Evolutionary conservation across 2,888 invertebrate species (phyloP).

Genomic region (Agrotis puta): DNA sequence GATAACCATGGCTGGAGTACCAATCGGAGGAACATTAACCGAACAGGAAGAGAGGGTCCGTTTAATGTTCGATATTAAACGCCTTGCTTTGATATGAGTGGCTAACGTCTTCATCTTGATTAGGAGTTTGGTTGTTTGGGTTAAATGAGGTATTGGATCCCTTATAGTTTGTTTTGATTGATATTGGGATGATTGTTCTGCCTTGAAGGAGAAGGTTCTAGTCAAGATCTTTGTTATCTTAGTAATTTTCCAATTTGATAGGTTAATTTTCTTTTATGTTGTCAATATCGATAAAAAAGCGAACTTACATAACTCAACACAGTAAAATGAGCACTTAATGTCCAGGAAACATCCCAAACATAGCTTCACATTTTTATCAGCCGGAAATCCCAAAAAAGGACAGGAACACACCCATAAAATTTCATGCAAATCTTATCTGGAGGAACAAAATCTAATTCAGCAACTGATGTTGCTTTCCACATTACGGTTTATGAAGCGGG

Average conservation of each 20-base stretch:
- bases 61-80: conserved; percentile 67
- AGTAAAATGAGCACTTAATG: conserved; percentile 1
- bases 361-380: conserved; percentile 33
- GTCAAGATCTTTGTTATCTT: not conserved
- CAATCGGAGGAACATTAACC: conserved; percentile 78
- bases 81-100: conserved; percentile 62
- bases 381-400: conserved; percentile 30
- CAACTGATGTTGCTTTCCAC: conserved; percentile 51
- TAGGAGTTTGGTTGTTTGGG: conserved; percentile 41
- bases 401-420: conserved; percentile 46
- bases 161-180: conserved; percentile 28
- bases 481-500: conserved; percentile 64
- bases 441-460: conserved; percentile 53
- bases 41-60: conserved; percentile 67
- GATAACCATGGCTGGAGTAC: conserved; percentile 79
- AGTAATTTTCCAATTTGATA: no score
- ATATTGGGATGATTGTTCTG: not conserved
- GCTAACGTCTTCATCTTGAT: conserved; percentile 60
- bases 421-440: conserved; percentile 58
- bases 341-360: conserved; percentile 22
- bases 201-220: not conserved
- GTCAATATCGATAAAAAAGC: not conserved
- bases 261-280: no score
- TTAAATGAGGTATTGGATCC: conserved; percentile 20
- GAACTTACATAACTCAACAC: not conserved